Evolutionary conservation across 1,140 invertebrate genomes (phyloP), one percentile per base, ranked within the genome.

Genomic region (Conopomorpha cramerella): DNA sequence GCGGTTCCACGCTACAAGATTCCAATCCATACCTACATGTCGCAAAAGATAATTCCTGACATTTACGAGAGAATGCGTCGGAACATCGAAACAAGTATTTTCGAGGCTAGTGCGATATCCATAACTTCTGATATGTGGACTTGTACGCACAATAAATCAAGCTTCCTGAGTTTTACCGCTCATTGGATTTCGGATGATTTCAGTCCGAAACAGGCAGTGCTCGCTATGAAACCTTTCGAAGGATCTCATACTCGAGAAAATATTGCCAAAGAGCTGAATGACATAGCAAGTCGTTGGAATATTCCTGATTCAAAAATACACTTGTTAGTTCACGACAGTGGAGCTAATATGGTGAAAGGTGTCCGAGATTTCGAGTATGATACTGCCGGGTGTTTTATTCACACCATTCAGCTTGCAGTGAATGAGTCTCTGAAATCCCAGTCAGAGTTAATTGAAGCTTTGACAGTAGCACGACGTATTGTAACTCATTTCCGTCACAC

Each of bases 131-230:
- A 56, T 34, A 49, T 54, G 34, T 57, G 52, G 51, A 59, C 49
- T 34, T 55, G 49, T 34, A 18, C 35, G 13, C 39, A 51, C 36
- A 55, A 58, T 39, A 51, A 41, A 25, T 17, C 14, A 3, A 55
- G 52, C 26, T 55, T 55, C 41, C 28, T 58, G 38, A 58, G 49
- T 26, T 58, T 55, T 30, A 55, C 55, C 30, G 55, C 52, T 2
- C 55, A 59, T 25, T 59, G 55, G 50, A 25, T 53, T 32, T 44
- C 43, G 36, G 23, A 43, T 11, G 44, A 51, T 16, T 51, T 55
- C 28, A 39, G 23, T 18, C 32, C 51, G 13, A 14, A 51, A 43
- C 53, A 56, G 33, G 43, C 46, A 3, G 53, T 60, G 43, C 28
- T 60, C 10, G 46, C 48, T 16, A 58, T 52, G 43, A 52, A 52